These are phyloP conservation scores for Drosophila takahashii DNA, from an alignment of 1,140 invertebrate genomes.

Conservation along the genomic window DNA sequence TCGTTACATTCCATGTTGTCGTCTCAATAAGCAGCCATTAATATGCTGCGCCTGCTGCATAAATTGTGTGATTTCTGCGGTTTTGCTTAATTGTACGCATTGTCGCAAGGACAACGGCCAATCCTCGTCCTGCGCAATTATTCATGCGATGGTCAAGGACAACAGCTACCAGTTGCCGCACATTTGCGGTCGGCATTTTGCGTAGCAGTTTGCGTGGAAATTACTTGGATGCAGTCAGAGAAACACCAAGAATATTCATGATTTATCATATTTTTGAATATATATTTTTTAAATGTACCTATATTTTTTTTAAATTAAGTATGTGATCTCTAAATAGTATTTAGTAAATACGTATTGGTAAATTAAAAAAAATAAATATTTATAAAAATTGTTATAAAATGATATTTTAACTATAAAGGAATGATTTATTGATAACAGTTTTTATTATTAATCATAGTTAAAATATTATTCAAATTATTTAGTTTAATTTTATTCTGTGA, in stretches of 20 bases:
- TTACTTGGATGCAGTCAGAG: conserved; percentile 48
- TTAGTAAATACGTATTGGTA: too few relatives aligned
- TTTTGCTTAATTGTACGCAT: conserved; percentile 71
- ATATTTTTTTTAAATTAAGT: too few relatives aligned
- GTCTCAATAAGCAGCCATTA: conserved; percentile 72
- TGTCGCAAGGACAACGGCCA: conserved; percentile 50
- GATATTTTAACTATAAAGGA: too few relatives aligned
- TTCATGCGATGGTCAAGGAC: conserved; percentile 73
- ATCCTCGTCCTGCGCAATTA: conserved; percentile 44
- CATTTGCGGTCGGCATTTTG: conserved; percentile 21
- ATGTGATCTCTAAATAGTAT: too few relatives aligned
- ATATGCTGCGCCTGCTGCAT: conserved; percentile 59
- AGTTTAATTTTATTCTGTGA: too few relatives aligned
- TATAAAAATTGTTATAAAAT: too few relatives aligned
- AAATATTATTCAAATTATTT: too few relatives aligned
- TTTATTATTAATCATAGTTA: too few relatives aligned
- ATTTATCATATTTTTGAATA: too few relatives aligned
- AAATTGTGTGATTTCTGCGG: conserved; percentile 69
- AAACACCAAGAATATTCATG: not conserved
- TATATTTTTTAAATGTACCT: too few relatives aligned
- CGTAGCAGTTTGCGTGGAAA: conserved; percentile 31
- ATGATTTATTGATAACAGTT: too few relatives aligned
- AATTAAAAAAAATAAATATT: too few relatives aligned
- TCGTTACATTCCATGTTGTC: conserved; percentile 35
- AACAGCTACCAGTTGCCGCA: conserved; percentile 52